Conservation (phyloP, 2,888 invertebrate species). For the Falcaria lacertinaria region DNA sequence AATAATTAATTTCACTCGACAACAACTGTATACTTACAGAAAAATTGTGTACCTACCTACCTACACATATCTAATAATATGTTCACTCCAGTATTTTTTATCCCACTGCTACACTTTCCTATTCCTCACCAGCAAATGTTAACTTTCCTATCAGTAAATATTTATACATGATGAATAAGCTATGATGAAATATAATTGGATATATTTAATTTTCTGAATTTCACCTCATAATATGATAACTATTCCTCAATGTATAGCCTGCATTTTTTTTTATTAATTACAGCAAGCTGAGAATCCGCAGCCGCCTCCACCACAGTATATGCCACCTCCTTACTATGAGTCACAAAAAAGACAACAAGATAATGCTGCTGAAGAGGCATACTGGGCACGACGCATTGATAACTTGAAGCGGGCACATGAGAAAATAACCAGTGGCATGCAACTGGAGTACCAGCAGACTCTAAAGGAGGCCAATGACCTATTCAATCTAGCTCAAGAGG, state of each 20-base stretch:
- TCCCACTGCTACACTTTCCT: too few relatives aligned
- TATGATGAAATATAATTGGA: too few relatives aligned
- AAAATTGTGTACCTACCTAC: too few relatives aligned
- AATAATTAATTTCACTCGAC: too few relatives aligned
- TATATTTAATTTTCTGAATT: too few relatives aligned
- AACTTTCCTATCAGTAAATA: too few relatives aligned
- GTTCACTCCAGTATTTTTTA: too few relatives aligned
- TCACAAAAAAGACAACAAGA: conserved; percentile 45
- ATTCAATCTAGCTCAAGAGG: conserved; percentile 50
- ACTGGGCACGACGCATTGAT: conserved; percentile 69
- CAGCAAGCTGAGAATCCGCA: conserved; percentile 53
- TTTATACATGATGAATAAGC: too few relatives aligned
- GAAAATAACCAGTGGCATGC: conserved; percentile 64
- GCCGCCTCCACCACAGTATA: conserved; percentile 40
- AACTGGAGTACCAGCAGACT: conserved; percentile 64
- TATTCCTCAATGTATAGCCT: too few relatives aligned
- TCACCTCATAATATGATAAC: background rate
- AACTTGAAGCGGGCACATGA: conserved; percentile 63
- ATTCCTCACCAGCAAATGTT: too few relatives aligned
- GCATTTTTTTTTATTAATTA: conserved; percentile 15
- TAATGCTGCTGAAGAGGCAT: conserved; percentile 62
- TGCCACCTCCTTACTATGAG: conserved; percentile 46
- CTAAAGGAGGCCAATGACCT: conserved; percentile 66
- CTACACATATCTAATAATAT: too few relatives aligned
- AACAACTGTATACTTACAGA: too few relatives aligned